Base-by-base conservation (phyloP, 1,140 invertebrate genomes). In the Limonius californicus region DNA sequence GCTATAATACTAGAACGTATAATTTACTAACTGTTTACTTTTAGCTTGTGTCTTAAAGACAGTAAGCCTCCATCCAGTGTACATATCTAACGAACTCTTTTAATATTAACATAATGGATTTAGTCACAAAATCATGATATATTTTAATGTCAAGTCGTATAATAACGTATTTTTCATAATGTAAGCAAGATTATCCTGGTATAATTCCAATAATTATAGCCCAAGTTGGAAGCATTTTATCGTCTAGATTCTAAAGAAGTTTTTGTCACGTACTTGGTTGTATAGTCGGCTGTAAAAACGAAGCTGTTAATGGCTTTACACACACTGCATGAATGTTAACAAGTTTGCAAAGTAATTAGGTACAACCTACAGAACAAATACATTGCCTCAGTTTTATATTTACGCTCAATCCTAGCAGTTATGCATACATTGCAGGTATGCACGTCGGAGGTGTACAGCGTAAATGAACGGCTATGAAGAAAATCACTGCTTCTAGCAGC, bases 241-340 rank as follows among this genome's bases (percentile, higher is more conserved):
- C 45, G 50, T 61, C 59, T 61, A 54, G 45, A 50, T 50, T 18
- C 16, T 16, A 50, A 18, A 2, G 43, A 42, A 61, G 59, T 61
- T 66, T 69, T 68, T 66, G 70, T 70, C 64, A 69, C 68, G 67
- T 70, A 54, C 47, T 61, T 35, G 14, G 47, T 54, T 19, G 45
- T 50, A 50, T 50, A 35, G 43, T 69, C 59, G 57, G 59, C 62
- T 62, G 59, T 70, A 71, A 71, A 71, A 71, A 71, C 68, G 67
- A 66, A 72, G 70, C 68, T 70, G 70, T 69, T 72, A 72, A 70
- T 68, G 67, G 70, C 64, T 66, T 68, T 68, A 64, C 64, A 69
- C 68, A 69, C 69, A 69, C 67, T 68, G 64, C 69, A 68, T 72
- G 70, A 70, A 72, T 72, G 68, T 69, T 72, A 70, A 72, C 65